A percentile compares a stretch with the other conserved stretches of the same genome.
Conservation (phyloP, 1,140 invertebrate species). For the Lerema accius region DNA sequence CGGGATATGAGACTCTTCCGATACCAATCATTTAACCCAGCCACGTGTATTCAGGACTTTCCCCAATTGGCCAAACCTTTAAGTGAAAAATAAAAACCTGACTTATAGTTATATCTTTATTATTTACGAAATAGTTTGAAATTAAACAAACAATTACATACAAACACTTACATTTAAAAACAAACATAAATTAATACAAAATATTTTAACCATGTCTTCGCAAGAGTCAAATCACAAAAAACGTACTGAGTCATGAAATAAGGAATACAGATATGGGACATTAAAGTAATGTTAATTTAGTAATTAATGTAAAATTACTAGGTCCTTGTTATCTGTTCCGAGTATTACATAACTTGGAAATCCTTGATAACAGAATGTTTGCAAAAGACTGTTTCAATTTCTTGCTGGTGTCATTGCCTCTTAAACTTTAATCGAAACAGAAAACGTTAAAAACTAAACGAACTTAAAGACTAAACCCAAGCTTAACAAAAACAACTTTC, state of each 20-base stretch:
- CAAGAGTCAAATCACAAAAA: slow-evolving; percentile 33
- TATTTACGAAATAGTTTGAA: slow-evolving; percentile 38
- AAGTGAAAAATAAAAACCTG: slow-evolving; percentile 40
- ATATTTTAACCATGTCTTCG: slow-evolving; percentile 28
- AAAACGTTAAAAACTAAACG: too few species aligned
- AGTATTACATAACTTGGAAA: too few species aligned
- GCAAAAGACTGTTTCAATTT: too few species aligned
- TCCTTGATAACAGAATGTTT: too few species aligned
- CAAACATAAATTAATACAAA: slow-evolving; percentile 10
- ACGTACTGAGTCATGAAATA: slow-evolving; percentile 19
- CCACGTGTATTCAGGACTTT: slow-evolving; percentile 64
- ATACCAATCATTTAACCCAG: slow-evolving; percentile 68
- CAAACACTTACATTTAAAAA: slow-evolving; percentile 20
- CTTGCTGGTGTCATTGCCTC: too few species aligned
- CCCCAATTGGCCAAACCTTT: slow-evolving; percentile 45
- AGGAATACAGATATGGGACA: too few species aligned
- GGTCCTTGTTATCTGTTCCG: too few species aligned
- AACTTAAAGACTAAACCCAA: too few species aligned
- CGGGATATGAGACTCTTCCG: slow-evolving; percentile 61
- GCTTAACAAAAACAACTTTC: too few species aligned
- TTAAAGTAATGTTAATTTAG: too few species aligned
- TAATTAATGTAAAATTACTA: too few species aligned
- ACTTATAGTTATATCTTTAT: slow-evolving; percentile 35
- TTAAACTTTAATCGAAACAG: too few species aligned
- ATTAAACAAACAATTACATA: slow-evolving; percentile 37